Evolutionary conservation across 2,797 vertebrate genomes (phyloP).

Genomic region (Leuciscus waleckii): DNA sequence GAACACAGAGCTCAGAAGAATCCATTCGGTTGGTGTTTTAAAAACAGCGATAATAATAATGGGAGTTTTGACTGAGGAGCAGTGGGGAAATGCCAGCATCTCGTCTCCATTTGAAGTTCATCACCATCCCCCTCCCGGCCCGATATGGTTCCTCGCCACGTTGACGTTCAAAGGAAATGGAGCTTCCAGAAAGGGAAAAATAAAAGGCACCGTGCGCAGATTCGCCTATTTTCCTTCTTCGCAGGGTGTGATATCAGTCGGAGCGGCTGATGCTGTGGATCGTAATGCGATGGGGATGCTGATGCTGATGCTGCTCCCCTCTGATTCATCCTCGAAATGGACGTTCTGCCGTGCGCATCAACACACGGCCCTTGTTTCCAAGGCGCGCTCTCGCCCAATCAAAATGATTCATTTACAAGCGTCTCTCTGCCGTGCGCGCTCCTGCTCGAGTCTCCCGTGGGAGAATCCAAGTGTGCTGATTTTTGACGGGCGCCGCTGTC

Average conservation of each 20-base stretch:
- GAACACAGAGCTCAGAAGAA: conserved; percentile 64
- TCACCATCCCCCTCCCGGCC: conserved; percentile 62
- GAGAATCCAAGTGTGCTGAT: conserved; percentile 56
- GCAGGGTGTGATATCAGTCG: conserved; percentile 2
- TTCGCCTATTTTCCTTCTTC: conserved; percentile 10
- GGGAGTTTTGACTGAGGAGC: conserved; percentile 43
- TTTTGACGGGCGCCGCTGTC: conserved; percentile 75
- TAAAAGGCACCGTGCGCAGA: conserved; percentile 48
- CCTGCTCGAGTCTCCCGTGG: conserved; percentile 25
- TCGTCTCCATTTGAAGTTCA: conserved; percentile 69
- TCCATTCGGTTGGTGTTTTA: conserved; percentile 70
- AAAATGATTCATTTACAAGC: conserved; percentile 44
- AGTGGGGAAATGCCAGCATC: conserved; percentile 64
- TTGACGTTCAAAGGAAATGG: conserved; percentile 59
- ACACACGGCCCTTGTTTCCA: conserved; percentile 81
- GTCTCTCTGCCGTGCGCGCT: conserved; percentile 38
- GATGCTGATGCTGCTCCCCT: conserved; percentile 59
- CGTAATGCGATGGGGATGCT: conserved; percentile 58
- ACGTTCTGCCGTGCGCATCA: conserved; percentile 75
- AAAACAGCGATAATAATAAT: conserved; percentile 48
- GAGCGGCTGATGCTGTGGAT: conserved; percentile 35
- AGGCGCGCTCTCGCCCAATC: conserved; percentile 63
- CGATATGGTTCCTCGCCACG: conserved; percentile 54
- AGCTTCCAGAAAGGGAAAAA: conserved; percentile 52
- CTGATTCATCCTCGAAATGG: conserved; percentile 77